These are phyloP conservation scores for Tragelaphus strepsiceros DNA, from an alignment of 2,113 vertebrate genomes.

Conservation along the genomic window DNA sequence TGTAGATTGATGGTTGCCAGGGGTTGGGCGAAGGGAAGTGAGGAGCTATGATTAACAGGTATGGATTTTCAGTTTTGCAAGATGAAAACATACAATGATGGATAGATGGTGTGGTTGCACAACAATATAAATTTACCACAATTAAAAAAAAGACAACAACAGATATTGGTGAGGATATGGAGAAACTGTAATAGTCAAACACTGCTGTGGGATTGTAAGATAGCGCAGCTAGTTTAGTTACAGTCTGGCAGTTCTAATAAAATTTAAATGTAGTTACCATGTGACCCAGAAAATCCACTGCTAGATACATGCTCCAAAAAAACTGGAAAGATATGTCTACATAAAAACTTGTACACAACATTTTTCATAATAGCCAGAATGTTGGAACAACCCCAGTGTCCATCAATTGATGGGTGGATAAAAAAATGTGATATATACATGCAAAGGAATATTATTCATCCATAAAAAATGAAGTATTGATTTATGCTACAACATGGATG, in stretches of 20 bases:
- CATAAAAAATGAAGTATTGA: background rate
- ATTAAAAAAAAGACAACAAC: background rate
- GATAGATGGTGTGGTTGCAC: background rate
- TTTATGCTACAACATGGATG: background rate
- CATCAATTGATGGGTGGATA: background rate
- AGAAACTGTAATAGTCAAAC: background rate
- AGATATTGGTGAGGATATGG: background rate
- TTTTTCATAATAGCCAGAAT: background rate
- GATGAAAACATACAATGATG: background rate
- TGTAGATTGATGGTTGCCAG: background rate
- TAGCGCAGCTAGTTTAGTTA: background rate
- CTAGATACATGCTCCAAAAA: background rate
- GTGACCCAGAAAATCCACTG: background rate
- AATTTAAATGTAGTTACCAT: background rate
- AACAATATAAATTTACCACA: background rate
- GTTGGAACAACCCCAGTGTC: background rate
- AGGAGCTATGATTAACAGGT: background rate
- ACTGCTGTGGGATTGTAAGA: background rate
- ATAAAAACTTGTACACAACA: background rate
- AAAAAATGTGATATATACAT: background rate
- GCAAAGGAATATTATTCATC: background rate
- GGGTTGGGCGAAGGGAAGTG: background rate
- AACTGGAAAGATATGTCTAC: background rate
- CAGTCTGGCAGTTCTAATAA: background rate
- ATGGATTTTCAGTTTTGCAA: background rate